Evolutionary conservation across 2,888 invertebrate species (phyloP).

Genomic region (Troides helena): DNA sequence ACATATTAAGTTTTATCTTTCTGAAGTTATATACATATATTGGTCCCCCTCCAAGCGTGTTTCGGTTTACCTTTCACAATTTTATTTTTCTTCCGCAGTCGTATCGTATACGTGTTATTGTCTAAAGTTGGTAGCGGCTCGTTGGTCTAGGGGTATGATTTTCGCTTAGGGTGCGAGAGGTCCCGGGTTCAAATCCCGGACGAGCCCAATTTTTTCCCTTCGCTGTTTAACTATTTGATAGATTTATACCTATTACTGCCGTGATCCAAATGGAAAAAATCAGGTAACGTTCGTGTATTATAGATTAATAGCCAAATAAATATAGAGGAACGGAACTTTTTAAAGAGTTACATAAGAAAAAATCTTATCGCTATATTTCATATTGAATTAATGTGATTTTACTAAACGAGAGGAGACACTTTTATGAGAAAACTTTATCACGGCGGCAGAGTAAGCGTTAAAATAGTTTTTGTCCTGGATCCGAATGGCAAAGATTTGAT

Average conservation of each 20-base stretch:
- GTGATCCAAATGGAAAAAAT: too few species aligned
- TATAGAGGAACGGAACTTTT: too few species aligned
- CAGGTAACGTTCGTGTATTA: too few species aligned
- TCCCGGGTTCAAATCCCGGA: conserved; percentile 82
- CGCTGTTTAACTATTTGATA: background rate
- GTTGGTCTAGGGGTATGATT: conserved; percentile 82
- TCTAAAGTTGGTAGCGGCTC: conserved; percentile 49
- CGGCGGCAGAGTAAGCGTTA: background rate
- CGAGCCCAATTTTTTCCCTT: conserved; percentile 58
- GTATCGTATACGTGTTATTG: background rate
- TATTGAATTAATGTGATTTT: background rate
- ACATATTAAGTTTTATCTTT: background rate
- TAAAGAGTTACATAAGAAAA: background rate
- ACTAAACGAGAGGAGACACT: background rate
- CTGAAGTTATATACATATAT: background rate
- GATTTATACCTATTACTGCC: background rate
- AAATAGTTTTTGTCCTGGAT: conserved; percentile 14
- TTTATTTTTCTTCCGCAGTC: background rate
- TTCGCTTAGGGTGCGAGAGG: conserved; percentile 81
- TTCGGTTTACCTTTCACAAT: background rate
- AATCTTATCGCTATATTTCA: background rate
- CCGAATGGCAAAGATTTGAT: conserved; percentile 6
- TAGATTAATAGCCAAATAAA: too few species aligned
- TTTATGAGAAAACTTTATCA: background rate
- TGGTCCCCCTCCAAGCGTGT: background rate